Base-by-base conservation (phyloP, 2,113 vertebrate species). In the Pterocles orientalis region DNA sequence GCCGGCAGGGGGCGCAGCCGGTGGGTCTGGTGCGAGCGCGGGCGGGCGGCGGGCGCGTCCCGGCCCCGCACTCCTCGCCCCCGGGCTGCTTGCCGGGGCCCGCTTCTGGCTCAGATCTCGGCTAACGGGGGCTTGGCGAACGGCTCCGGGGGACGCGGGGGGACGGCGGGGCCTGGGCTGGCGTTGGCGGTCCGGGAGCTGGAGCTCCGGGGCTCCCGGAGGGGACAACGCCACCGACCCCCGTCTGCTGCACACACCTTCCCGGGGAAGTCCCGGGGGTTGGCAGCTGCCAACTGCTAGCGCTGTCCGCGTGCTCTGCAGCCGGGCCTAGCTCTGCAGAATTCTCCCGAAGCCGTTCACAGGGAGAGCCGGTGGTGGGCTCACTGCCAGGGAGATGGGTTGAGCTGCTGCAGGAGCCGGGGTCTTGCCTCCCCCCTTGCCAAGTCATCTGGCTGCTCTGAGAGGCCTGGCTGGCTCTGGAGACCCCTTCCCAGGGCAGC, bases 1-100 rank as follows among this genome's bases (percentile, higher is more conserved):
- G 34, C 80, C 95, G 76, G 62, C 11, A 96, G 94, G 71, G 89
- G 94, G 94, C 17, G 88, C 86, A 43, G 41, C 56, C 34, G 85
- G 19, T 12, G 68, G 68, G 39, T 21, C 36, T 7, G 31, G 7
- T 7, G 14, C 65, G 36, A 36, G 36, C 36, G 34, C 28, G 36
- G 33, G 72, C 68, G 28, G 70, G 36, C 29, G 20, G 36, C 20
- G n/a, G 18, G 14, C 36, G 36, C 36, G 36, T 36, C 36, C 36
- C 36, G 36, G 36, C 36, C 36, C 36, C 36, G 36, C 36, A 36
- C 36, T 36, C 36, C 36, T 36, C 36, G 36, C 18, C 2, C 9
- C 31, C 25, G 17, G 14, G 24, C 25, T n/a, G 7, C 12, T 45
- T 10, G 13, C 24, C 29, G 53, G 18, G 14, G 28, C 60, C 26